Evolutionary conservation across 2,888 invertebrate genomes (phyloP).

Genomic region (Lepidonotus clava): DNA sequence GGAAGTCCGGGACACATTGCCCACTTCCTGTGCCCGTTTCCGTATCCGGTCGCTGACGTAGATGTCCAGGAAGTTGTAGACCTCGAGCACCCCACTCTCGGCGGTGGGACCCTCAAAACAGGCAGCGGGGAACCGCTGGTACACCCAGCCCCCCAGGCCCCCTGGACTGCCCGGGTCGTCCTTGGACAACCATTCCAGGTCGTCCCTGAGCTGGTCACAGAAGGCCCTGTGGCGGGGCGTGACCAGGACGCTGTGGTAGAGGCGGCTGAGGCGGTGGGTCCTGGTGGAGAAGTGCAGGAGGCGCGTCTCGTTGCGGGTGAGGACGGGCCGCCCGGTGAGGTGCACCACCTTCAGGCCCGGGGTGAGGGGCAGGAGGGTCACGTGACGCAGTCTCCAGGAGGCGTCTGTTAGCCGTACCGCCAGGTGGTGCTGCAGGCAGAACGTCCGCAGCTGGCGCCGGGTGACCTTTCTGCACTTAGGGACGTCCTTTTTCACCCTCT

Average conservation of each 20-base stretch:
- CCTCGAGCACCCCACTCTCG: not conserved
- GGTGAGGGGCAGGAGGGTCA: not conserved
- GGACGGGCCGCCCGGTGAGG: not conserved
- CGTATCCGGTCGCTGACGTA: not conserved
- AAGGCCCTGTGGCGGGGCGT: not conserved
- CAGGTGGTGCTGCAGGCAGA: constrained; percentile 42
- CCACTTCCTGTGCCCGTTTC: not conserved
- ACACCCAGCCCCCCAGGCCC: not conserved
- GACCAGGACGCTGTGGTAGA: not conserved
- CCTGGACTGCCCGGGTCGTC: not conserved
- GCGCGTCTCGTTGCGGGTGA: not conserved
- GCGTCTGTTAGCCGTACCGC: not conserved
- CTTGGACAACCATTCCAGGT: not conserved
- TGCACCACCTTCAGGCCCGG: constrained; percentile 3
- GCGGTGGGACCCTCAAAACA: not conserved
- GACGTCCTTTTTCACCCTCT: not conserved
- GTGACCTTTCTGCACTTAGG: not conserved
- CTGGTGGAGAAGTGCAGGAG: not conserved
- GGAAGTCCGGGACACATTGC: not conserved
- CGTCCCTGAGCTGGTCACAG: not conserved
- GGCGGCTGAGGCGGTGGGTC: not conserved
- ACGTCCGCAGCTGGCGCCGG: constrained; percentile 10
- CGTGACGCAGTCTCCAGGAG: not conserved
- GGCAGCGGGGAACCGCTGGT: constrained; percentile 2
- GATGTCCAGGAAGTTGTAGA: constrained; percentile 37